Evolutionary conservation across 1,140 invertebrate species (phyloP), one percentile per base, ranked within the genome.

Genomic region (Idris sp.): DNA sequence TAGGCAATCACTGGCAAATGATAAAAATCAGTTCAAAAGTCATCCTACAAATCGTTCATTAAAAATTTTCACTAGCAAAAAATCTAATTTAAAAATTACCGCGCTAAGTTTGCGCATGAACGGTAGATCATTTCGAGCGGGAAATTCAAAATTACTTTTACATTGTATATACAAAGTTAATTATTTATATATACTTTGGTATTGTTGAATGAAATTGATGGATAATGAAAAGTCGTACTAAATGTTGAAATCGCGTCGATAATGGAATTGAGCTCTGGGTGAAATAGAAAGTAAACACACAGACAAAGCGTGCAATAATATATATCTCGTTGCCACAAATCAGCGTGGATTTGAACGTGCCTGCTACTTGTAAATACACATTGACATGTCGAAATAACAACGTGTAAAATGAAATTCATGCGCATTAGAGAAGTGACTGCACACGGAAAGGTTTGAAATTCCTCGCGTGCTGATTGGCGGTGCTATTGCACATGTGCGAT

Each of bases 371-470:
- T 75, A 75, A 75, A 69, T 69, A 64, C 58, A 69, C 72, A 75
- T 75, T 75, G 72, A 75, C 72, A 69, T 75, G 72, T 75, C 58
- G 72, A 69, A 75, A 75, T 75, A 75, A 75, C 72, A 75, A 40
- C 41, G 49, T 64, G 64, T 75, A 64, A 62, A 75, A 46, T 51
- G 56, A 74, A 68, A 74, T 62, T 36, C 62, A 31, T 31, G 62
- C 43, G 49, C 72, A 62, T 67, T 68, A 56, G 64, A n/a, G n/a
- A n/a, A n/a, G n/a, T n/a, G n/a, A n/a, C 16, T 30, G 62, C 56
- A 56, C 67, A 72, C 67, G 74, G 56, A 76, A 64, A 74, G 58
- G 62, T 40, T 69, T 58, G 67, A 76, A 72, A 71, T 67, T 76
- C 74, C 51, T 67, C 54, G 56, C 56, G 62, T 36, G 56, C 62